A percentile compares a stretch with the other conserved stretches of the same genome.
Conservation (phyloP, 2,113 vertebrate genomes). For the Aphyosemion australe region DNA sequence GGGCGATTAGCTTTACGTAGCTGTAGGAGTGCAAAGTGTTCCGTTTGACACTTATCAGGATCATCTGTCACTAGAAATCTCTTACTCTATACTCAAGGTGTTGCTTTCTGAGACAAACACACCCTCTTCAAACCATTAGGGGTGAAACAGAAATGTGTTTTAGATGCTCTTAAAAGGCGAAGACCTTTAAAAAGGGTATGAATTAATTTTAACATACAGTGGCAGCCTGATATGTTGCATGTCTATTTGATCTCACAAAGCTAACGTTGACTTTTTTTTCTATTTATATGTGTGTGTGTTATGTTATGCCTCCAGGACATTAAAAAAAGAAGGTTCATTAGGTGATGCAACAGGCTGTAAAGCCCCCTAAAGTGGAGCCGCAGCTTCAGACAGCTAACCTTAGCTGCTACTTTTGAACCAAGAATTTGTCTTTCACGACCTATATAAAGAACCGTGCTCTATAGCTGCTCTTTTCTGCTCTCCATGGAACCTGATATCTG, state of each 20-base stretch:
- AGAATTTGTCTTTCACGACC: slow-evolving; percentile 53
- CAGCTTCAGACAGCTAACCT: slow-evolving; percentile 42
- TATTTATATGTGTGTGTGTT: slow-evolving; percentile 42
- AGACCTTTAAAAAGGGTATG: background rate
- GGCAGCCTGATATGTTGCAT: background rate
- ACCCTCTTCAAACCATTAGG: slow-evolving; percentile 11
- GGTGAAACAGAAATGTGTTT: slow-evolving; percentile 5
- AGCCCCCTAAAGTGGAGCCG: slow-evolving; percentile 44
- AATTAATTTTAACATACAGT: background rate
- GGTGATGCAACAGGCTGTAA: slow-evolving; percentile 79
- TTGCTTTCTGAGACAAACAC: slow-evolving; percentile 13
- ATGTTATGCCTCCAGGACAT: slow-evolving; percentile 28
- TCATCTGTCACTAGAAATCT: slow-evolving; percentile 45
- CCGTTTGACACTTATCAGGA: slow-evolving; percentile 60
- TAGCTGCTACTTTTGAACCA: slow-evolving; percentile 48
- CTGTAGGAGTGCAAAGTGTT: slow-evolving; percentile 34
- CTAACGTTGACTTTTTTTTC: slow-evolving; percentile 9
- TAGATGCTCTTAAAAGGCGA: background rate
- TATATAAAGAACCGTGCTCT: slow-evolving; percentile 79
- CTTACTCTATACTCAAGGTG: slow-evolving; percentile 33
- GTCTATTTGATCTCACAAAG: background rate
- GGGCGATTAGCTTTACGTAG: slow-evolving; percentile 29
- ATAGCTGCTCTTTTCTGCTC: slow-evolving; percentile 72
- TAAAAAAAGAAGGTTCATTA: no score
- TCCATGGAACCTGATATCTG: slow-evolving; percentile 69